phyloP scores from a whole-genome alignment of 2,888 invertebrate species.

The Zhuqinia jingwanae region DNA sequence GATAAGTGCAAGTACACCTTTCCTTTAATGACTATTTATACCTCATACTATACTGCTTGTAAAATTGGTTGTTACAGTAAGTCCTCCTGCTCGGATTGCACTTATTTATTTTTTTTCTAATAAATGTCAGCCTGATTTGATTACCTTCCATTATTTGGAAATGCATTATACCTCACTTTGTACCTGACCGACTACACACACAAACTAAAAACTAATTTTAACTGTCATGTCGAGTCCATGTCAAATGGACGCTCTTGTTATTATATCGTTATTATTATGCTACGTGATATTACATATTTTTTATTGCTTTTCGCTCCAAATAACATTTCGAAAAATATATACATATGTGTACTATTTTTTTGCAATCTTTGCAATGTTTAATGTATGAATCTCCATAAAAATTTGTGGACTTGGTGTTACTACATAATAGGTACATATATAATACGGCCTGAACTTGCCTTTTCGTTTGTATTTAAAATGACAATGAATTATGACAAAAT shows the following conservation, averaged over 20 bases:
- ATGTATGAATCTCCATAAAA: slow-evolving; percentile 11
- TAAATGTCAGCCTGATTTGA: slow-evolving; percentile 34
- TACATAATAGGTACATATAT: background rate
- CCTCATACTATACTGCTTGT: too few species aligned
- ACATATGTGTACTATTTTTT: background rate
- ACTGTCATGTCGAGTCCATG: background rate
- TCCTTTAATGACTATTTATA: background rate
- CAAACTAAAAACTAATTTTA: too few species aligned
- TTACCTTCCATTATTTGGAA: background rate
- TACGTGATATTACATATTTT: background rate
- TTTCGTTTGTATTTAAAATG: too few species aligned
- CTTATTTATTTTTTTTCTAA: too few species aligned
- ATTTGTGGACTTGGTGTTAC: background rate
- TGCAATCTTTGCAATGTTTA: background rate
- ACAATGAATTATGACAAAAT: slow-evolving; percentile 13
- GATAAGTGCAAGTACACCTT: slow-evolving; percentile 9
- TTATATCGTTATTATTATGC: too few species aligned
- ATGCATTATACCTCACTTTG: too few species aligned
- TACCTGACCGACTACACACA: too few species aligned
- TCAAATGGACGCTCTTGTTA: background rate
- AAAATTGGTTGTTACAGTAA: slow-evolving; percentile 7
- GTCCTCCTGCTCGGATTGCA: too few species aligned
- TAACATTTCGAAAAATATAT: slow-evolving; percentile 5
- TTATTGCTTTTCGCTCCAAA: slow-evolving; percentile 8
- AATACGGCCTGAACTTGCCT: slow-evolving; percentile 20